Conservation (phyloP, 2,888 invertebrate species). For the Agrochola macilenta region DNA sequence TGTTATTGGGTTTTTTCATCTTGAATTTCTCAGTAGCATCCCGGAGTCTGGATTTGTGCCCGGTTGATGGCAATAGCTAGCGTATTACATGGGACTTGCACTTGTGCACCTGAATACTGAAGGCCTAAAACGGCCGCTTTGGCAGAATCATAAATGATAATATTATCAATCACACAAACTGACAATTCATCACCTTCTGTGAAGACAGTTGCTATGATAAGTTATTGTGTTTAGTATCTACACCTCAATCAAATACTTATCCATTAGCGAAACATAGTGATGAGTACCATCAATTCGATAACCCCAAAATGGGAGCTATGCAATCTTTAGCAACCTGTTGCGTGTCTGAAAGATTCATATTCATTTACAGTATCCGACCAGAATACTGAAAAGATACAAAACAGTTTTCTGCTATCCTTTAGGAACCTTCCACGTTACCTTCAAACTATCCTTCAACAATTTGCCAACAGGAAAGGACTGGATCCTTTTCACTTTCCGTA, state of each 20-base stretch:
- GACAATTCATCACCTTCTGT: too few relatives aligned
- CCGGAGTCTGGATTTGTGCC: too few relatives aligned
- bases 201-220: too few relatives aligned
- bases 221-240: too few relatives aligned
- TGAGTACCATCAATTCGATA: not conserved
- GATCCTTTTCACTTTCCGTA: slow-evolving; percentile 13
- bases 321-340: not conserved
- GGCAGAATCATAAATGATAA: too few relatives aligned
- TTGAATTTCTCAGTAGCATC: too few relatives aligned
- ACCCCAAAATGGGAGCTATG: not conserved
- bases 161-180: too few relatives aligned
- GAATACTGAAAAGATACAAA: not conserved
- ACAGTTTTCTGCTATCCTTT: not conserved
- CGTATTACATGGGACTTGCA: too few relatives aligned
- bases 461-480: slow-evolving; percentile 49
- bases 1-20: too few relatives aligned
- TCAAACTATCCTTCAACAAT: slow-evolving; percentile 27
- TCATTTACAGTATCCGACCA: not conserved
- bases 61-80: too few relatives aligned
- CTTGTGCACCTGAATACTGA: too few relatives aligned
- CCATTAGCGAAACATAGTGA: not conserved
- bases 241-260: not conserved
- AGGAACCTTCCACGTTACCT: slow-evolving; percentile 27
- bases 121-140: too few relatives aligned
- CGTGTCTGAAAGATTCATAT: not conserved